Evolutionary conservation across 2,888 invertebrate genomes (phyloP).

Genomic region (Helicoverpa assulta): DNA sequence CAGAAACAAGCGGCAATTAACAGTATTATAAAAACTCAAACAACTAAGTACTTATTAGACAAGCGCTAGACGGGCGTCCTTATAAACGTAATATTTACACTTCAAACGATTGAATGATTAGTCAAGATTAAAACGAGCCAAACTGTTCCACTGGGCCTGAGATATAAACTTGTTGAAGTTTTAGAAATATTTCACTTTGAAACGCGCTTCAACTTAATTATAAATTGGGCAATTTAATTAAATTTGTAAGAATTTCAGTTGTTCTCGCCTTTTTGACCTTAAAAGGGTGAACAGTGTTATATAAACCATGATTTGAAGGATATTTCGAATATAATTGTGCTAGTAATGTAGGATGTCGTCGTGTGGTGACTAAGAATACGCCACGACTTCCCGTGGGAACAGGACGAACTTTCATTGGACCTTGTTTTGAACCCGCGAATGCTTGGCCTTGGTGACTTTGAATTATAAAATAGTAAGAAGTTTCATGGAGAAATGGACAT

Average conservation of each 20-base stretch:
- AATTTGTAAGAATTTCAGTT: conserved; percentile 43
- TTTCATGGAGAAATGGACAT: neutral
- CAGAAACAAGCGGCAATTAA: neutral
- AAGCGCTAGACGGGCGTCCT: conserved; percentile 11
- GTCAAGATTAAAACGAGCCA: conserved; percentile 50
- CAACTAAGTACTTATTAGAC: conserved; percentile 4
- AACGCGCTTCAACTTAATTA: conserved; percentile 51
- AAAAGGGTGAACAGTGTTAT: conserved; percentile 24
- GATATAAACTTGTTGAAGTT: conserved; percentile 55
- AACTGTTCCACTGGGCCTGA: conserved; percentile 40
- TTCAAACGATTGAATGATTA: conserved; percentile 50
- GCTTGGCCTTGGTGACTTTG: conserved; percentile 11
- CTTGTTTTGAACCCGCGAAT: conserved; percentile 40
- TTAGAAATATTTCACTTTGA: conserved; percentile 54
- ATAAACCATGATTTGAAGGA: conserved; percentile 11
- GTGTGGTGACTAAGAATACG: conserved; percentile 49
- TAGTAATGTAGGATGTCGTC: conserved; percentile 47
- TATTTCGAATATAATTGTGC: conserved; percentile 42
- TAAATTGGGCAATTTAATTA: conserved; percentile 55
- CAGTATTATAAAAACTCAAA: neutral
- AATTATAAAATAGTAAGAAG: conserved; percentile 36
- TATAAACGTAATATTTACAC: conserved; percentile 38
- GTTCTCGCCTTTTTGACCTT: conserved; percentile 33
- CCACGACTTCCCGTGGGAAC: conserved; percentile 57
- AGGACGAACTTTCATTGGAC: conserved; percentile 45